Evolutionary conservation across 2,797 vertebrate genomes (phyloP), one percentile per base, ranked within the genome.

Genomic region (Vultur gryphus): DNA sequence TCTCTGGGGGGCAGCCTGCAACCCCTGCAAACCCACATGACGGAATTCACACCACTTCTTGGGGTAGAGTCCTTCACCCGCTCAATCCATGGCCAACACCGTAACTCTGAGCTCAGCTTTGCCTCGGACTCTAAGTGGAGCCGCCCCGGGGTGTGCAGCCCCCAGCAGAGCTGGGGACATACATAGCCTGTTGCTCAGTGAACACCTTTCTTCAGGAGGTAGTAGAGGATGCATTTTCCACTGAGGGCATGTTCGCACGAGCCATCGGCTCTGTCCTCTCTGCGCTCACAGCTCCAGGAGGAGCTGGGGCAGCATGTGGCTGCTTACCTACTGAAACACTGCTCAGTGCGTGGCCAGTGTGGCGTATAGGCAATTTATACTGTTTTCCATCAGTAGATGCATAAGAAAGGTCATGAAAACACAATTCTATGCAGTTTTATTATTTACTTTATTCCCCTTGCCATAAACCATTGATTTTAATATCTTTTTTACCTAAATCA

Each of bases 181-280:
- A 25, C 8, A 7, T 13, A 29, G 25, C 26, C 18, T 25, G 2
- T n/a, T 11, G 15, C 37, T 77, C 35, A 20, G 33, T 33, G 59
- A 43, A 33, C 10, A n/a, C 4, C 28, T 51, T 66, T 67, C 43
- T 84, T 65, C 26, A 39, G 65, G n/a, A 70, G 33, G 5, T 54
- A 28, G 37, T n/a, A 28, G 58, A 78, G 28, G 49, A 54, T 72
- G 28, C 2, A 21, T 62, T 70, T 76, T 84, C 39, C 19, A 16
- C 49, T 11, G 15, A 43, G 16, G 26, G 26, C 0, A 2, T 5
- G 5, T 44, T 67, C 25, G 24, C 23, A 20, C 0, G 3, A 70
- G 59, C 10, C 35, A 24, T 2, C 0, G 4, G 6, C 46, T 72
- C 37, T 55, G 48, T 48, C 17, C 25, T 23, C 49, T 77, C n/a